Evolutionary conservation across 2,113 vertebrate genomes (phyloP).

Genomic region (Barbus barbus): DNA sequence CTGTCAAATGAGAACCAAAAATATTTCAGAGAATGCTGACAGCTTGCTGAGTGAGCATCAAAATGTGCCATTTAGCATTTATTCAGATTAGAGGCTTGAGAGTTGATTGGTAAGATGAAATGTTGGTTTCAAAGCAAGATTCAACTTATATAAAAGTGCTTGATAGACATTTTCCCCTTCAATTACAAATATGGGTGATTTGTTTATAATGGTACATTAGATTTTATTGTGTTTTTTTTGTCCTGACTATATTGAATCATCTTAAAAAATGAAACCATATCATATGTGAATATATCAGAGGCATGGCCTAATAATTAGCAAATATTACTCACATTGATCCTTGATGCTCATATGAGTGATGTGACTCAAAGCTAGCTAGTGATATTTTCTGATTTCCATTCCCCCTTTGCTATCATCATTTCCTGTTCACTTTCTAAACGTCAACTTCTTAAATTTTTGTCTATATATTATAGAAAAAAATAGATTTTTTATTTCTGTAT

Average conservation of each 20-base stretch:
- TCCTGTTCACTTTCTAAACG: neutral
- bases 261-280: too few relatives aligned
- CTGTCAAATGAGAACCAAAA: neutral
- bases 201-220: neutral
- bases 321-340: neutral
- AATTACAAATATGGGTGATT: neutral
- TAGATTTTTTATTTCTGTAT: neutral
- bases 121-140: neutral
- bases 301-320: neutral
- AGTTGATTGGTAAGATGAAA: neutral
- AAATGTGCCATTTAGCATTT: slow-evolving; percentile 4
- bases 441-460: neutral
- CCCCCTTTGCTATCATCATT: neutral
- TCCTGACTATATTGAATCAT: neutral
- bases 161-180: neutral
- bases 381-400: neutral
- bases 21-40: slow-evolving; percentile 16
- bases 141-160: neutral
- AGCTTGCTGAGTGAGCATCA: neutral
- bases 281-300: slow-evolving; percentile 1
- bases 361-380: too few relatives aligned
- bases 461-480: too few relatives aligned
- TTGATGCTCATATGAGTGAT: neutral
- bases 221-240: neutral
- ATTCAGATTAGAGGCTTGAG: neutral